Percentiles rank a stretch among this genome's conserved stretches.
These are phyloP conservation scores for Serilophus lunatus DNA, from an alignment of 2,113 vertebrate genomes.

Conservation along the genomic window DNA sequence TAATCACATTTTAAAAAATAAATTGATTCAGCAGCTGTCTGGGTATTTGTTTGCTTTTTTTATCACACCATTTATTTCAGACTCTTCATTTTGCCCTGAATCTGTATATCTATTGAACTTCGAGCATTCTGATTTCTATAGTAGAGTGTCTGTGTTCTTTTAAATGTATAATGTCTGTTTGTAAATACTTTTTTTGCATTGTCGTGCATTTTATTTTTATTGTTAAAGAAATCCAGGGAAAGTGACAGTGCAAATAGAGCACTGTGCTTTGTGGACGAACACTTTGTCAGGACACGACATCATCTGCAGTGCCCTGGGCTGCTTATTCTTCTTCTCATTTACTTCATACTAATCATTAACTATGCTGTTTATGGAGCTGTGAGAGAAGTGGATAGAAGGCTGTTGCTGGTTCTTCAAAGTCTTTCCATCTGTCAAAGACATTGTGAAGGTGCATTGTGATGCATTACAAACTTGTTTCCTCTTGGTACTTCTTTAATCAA, in stretches of 20 bases:
- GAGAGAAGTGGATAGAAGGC: neutral
- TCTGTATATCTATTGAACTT: neutral
- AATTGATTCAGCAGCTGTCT: neutral
- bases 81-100: neutral
- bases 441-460: neutral
- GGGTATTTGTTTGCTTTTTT: neutral
- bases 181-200: neutral
- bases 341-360: neutral
- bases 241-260: neutral
- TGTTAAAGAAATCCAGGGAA: neutral
- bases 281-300: neutral
- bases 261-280: neutral
- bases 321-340: neutral
- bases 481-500: neutral
- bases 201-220: neutral
- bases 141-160: neutral
- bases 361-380: neutral
- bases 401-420: neutral
- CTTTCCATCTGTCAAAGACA: neutral
- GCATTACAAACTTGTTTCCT: neutral
- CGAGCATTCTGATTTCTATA: neutral
- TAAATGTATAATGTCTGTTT: neutral
- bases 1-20: neutral
- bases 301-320: neutral
- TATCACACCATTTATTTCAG: neutral